phyloP scores from a whole-genome alignment of 2,113 vertebrate species.

The Syrmaticus mikado region DNA sequence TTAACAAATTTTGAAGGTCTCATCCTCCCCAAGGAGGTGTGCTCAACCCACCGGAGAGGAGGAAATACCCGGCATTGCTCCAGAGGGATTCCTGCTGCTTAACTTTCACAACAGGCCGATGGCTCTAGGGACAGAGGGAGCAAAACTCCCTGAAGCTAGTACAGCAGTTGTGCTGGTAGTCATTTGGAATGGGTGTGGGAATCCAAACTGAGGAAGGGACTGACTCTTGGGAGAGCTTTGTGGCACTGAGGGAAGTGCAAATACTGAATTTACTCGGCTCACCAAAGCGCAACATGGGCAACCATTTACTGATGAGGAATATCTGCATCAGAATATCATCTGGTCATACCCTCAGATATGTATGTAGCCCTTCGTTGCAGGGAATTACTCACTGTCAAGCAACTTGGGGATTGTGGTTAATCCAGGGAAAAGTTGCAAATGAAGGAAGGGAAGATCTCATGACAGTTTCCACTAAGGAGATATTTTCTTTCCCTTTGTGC shows the following conservation, averaged over 20 bases:
- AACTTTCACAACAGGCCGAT: background rate
- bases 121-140: background rate
- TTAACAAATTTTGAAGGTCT: conserved; percentile 20
- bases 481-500: conserved; percentile 62
- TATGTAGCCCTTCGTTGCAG: background rate
- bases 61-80: conserved; percentile 15
- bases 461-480: conserved; percentile 49
- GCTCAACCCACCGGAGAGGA: background rate
- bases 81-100: conserved; percentile 5
- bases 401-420: conserved; percentile 39
- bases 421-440: conserved; percentile 30
- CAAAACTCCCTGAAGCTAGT: background rate
- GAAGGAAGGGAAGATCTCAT: conserved; percentile 26
- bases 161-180: background rate
- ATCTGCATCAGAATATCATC: background rate
- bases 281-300: background rate
- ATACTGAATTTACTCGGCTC: background rate
- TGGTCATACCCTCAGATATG: background rate
- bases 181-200: background rate
- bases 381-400: background rate
- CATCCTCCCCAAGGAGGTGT: background rate
- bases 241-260: background rate
- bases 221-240: background rate
- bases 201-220: background rate
- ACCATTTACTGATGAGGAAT: background rate